phyloP scores from a whole-genome alignment of 2,888 invertebrate species.

The Meandrusa payeni region DNA sequence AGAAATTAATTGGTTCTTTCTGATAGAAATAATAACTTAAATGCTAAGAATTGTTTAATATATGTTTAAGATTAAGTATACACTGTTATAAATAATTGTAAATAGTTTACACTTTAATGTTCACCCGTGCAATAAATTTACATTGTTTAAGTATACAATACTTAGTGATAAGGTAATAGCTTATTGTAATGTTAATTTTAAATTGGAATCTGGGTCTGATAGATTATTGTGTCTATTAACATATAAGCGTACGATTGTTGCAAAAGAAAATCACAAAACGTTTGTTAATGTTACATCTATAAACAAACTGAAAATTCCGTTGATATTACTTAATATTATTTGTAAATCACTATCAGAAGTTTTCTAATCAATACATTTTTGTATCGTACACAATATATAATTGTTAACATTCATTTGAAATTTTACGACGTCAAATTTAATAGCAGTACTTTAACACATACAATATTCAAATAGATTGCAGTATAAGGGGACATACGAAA shows the following conservation, averaged over 20 bases:
- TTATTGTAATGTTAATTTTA: background rate
- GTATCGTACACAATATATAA: no score
- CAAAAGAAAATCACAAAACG: background rate
- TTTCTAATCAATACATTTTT: background rate
- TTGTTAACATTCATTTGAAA: background rate
- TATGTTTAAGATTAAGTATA: no score
- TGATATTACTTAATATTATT: conserved; percentile 1
- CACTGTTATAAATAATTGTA: background rate
- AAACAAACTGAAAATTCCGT: background rate
- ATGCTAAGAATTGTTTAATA: no score
- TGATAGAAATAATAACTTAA: no score
- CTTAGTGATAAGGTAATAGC: background rate
- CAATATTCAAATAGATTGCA: conserved; percentile 17
- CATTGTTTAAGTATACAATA: conserved; percentile 6
- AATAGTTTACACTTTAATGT: conserved; percentile 1
- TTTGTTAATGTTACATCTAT: background rate
- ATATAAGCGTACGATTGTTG: no score
- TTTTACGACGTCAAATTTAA: background rate
- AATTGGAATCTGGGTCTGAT: conserved; percentile 16
- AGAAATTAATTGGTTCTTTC: no score
- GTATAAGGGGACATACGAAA: no score
- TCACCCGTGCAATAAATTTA: conserved; percentile 15
- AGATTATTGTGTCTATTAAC: conserved; percentile 9
- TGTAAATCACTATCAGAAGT: background rate
- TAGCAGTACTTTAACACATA: background rate